A percentile compares a stretch with the other conserved stretches of the same genome.
Conservation (phyloP, 2,113 vertebrate genomes). For the Oreamnos americanus region DNA sequence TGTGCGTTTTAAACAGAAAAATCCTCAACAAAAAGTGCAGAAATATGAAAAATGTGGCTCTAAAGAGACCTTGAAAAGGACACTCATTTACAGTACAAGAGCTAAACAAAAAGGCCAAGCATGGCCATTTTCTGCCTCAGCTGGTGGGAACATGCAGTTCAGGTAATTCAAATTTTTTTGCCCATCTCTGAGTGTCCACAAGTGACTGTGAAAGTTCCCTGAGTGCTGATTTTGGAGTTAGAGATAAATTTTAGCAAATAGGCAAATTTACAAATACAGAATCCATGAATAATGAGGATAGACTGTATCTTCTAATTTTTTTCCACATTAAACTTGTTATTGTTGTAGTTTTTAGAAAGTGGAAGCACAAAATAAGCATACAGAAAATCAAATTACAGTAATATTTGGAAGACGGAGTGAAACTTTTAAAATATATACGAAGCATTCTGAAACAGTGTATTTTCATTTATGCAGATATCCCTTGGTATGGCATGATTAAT, state of each 20-base stretch:
- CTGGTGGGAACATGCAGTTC: not conserved
- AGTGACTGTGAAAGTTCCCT: not conserved
- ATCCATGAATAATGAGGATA: not conserved
- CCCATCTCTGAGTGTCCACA: not conserved
- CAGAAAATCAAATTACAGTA: not conserved
- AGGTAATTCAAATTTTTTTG: not conserved
- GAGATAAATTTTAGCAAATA: not conserved
- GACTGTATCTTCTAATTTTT: not conserved
- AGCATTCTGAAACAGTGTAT: not conserved
- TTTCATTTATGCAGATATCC: not conserved
- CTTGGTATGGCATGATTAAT: not conserved
- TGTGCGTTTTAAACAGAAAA: not conserved
- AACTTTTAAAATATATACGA: not conserved
- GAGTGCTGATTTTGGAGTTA: not conserved
- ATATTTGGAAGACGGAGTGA: constrained; percentile 24
- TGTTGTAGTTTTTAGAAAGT: not conserved
- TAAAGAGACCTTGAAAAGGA: not conserved
- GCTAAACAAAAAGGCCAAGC: not conserved
- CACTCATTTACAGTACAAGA: not conserved
- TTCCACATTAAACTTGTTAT: not conserved
- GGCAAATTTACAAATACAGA: not conserved
- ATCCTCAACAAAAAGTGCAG: not conserved
- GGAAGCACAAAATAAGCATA: not conserved
- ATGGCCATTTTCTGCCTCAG: not conserved
- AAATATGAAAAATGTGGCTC: not conserved